phyloP scores from a whole-genome alignment of 2,113 vertebrate genomes.

The Aspiorhynchus laticeps region DNA sequence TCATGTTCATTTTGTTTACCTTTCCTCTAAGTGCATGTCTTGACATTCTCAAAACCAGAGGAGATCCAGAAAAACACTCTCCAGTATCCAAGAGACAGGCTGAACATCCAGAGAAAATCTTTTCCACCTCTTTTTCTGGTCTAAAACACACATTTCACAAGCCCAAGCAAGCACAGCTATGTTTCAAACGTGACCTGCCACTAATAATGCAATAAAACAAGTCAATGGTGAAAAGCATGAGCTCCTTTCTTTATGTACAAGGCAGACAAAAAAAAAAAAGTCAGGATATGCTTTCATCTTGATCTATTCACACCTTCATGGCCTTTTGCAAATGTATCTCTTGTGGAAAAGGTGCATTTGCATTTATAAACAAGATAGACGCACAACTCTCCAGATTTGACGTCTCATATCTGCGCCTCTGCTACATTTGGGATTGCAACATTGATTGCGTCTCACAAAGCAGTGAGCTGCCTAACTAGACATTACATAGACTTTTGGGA shows the following conservation, averaged over 20 bases:
- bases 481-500: conserved; percentile 13
- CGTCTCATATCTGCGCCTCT: neutral
- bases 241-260: conserved; percentile 9
- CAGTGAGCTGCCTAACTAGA: neutral
- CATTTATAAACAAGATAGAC: neutral
- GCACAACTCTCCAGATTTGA: neutral
- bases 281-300: neutral
- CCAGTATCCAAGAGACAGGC: conserved; percentile 57
- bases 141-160: conserved; percentile 27
- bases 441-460: neutral
- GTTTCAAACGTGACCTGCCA: neutral
- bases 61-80: conserved; percentile 1
- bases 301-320: neutral
- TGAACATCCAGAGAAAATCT: conserved; percentile 56
- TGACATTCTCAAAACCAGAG: neutral
- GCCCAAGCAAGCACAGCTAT: neutral
- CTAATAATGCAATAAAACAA: neutral
- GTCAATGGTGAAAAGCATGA: neutral
- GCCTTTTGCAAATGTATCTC: neutral
- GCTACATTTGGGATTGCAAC: conserved; percentile 3
- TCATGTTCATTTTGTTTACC: neutral
- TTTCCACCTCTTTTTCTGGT: neutral
- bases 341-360: neutral
- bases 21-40: neutral
- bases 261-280: neutral